Evolutionary conservation across 2,113 vertebrate genomes (phyloP).

Genomic region (Anser cygnoides): DNA sequence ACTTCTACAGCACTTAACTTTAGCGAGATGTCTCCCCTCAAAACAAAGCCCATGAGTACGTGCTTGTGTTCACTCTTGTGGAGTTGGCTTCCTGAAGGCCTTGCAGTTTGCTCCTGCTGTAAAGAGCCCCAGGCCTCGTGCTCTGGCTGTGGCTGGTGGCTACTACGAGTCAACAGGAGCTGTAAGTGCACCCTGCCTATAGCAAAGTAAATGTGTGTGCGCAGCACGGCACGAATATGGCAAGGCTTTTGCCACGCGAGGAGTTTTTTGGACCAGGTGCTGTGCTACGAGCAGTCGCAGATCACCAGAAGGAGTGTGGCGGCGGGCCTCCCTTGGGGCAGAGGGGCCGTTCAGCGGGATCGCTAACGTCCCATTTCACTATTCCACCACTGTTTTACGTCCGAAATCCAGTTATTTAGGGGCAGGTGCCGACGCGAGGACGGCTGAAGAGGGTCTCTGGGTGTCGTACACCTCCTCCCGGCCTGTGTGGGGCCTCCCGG

Average conservation of each 20-base stretch:
- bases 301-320: background rate
- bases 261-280: background rate
- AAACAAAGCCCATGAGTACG: background rate
- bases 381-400: background rate
- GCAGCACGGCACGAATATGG: fast-evolving
- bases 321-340: background rate
- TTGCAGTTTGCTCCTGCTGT: background rate
- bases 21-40: background rate
- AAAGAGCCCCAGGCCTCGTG: background rate
- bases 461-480: too few species aligned
- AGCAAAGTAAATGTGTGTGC: fast-evolving
- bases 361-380: background rate
- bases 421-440: background rate
- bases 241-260: background rate
- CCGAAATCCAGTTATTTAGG: background rate
- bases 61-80: background rate
- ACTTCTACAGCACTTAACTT: background rate
- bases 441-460: fast-evolving
- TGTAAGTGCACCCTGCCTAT: fast-evolving
- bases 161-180: background rate
- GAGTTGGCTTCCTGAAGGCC: background rate
- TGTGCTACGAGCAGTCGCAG: background rate
- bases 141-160: too few species aligned
- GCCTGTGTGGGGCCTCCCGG: too few species aligned
- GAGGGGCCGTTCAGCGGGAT: background rate